phyloP scores from a whole-genome alignment of 2,113 vertebrate genomes.

The Clarias gariepinus region DNA sequence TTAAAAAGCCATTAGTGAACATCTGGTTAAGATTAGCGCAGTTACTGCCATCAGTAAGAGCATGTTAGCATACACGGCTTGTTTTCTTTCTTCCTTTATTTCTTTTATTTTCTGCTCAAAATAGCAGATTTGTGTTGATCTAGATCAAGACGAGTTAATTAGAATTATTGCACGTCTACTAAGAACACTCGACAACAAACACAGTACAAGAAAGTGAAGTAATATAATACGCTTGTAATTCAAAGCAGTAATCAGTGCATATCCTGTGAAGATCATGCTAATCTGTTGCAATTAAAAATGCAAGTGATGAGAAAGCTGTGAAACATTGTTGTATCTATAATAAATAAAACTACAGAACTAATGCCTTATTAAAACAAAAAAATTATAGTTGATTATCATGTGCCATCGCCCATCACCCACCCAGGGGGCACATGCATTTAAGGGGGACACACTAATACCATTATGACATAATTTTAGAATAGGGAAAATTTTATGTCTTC shows the following conservation, averaged over 20 bases:
- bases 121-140: constrained; percentile 45
- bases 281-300: background rate
- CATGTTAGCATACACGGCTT: constrained; percentile 35
- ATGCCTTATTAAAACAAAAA: too few relatives aligned
- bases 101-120: constrained; percentile 40
- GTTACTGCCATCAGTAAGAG: constrained; percentile 48
- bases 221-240: background rate
- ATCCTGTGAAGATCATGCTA: background rate
- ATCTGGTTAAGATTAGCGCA: constrained; percentile 58
- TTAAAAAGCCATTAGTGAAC: constrained; percentile 59
- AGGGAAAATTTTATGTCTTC: too few relatives aligned
- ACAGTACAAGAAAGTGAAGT: background rate
- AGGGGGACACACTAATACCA: too few relatives aligned
- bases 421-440: too few relatives aligned
- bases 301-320: too few relatives aligned
- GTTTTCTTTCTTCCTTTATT: constrained; percentile 36
- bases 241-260: background rate
- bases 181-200: background rate
- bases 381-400: too few relatives aligned
- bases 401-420: too few relatives aligned
- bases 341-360: too few relatives aligned
- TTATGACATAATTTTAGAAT: too few relatives aligned
- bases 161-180: background rate
- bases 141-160: background rate
- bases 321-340: background rate